Evolutionary conservation across 2,888 invertebrate species (phyloP), one percentile per base, ranked within the genome.

Genomic region (Rugalucina vietnamica): DNA sequence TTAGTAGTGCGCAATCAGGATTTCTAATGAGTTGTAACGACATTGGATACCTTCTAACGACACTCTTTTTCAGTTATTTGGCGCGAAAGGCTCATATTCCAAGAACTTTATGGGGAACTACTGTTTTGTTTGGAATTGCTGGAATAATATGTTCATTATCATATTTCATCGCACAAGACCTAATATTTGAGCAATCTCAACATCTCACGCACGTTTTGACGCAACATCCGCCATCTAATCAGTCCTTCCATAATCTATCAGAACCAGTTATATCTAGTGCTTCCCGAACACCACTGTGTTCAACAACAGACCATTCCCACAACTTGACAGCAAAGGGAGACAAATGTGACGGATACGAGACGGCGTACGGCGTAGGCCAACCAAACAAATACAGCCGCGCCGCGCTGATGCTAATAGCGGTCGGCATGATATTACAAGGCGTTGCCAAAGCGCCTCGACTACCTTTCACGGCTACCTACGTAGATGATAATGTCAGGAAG

Each of bases 401-500:
- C 12, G 91, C 90, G 3, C 73, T 91, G 36, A 75, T 65, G 4
- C 76, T 90, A n/a, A 76, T 91, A 0, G 89, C 84, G 0, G 10
- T 84, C 29, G 92, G 92, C 2, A 92, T 92, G 92, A 81, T 91
- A 1, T 60, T 93, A 0, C 93, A 93, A 69, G 93, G 93, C 2
- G 32, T 92, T 1, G 91, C 89, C 8, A 93, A 93, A 70, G 89
- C 93, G 0, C 92, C 92, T 0, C 76, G 93, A 12, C 86, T 85
- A 1, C 87, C 93, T 0, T 90, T 90, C 54, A 57, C 90, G 12
- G 85, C 90, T 0, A 91, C 91, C 0, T 93, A 92, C 70, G 88
- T 93, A 1, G 93, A 93, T 39, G 92, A 92, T 75, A 92, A 93
- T 79, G 90, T 90, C 0, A 87, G 89, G 32, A 92, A 91, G 74